Base-by-base conservation (phyloP, 1,140 invertebrate species). In the Neodiprion fabricii region DNA sequence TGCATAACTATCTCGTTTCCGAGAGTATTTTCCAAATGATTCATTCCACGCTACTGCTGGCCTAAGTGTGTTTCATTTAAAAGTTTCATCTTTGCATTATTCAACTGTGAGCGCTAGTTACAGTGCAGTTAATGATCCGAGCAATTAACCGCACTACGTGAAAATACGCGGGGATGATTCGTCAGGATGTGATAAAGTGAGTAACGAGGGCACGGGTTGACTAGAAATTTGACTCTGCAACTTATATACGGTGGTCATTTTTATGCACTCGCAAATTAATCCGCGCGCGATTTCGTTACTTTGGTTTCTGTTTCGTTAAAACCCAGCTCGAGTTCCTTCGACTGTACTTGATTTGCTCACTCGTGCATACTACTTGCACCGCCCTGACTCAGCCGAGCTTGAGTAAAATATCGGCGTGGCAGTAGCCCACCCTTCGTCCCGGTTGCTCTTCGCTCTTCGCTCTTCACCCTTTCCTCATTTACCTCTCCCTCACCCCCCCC, bases 1-100 rank as follows among this genome's bases (percentile, higher is more conserved):
- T 61, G 53, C 53, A 61, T 61, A 61, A 61, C 53, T 61, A 61
- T 61, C n/a, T 61, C 53, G n/a, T 61, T 61, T 61, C 53, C 11
- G 53, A 61, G 53, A 61, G 53, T 17, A 17, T 61, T 61, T 61
- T 61, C 53, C n/a, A 12, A 17, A 12, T 61, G 53, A 61, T 61
- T 61, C n/a, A 61, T 61, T 61, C n/a, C 5, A 9, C 53, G 53
- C 53, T 61, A 14, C 53, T 61, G 53, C n/a, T 7, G 11, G 28
- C 28, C 28, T 14, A 61, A 61, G 53, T 14, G 28, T 40, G 53
- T 17, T 61, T 61, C n/a, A 61, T 61, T 40, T 40, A 40, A 40
- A 40, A 40, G 28, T 40, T 40, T 40, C 28, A 40, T 40, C 11
- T 17, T 17, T 11, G 53, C 11, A 61, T 61, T 12, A 61, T 61